These are phyloP conservation scores for Zeuzera pyrina DNA, from an alignment of 2,888 invertebrate genomes.

Conservation along the genomic window DNA sequence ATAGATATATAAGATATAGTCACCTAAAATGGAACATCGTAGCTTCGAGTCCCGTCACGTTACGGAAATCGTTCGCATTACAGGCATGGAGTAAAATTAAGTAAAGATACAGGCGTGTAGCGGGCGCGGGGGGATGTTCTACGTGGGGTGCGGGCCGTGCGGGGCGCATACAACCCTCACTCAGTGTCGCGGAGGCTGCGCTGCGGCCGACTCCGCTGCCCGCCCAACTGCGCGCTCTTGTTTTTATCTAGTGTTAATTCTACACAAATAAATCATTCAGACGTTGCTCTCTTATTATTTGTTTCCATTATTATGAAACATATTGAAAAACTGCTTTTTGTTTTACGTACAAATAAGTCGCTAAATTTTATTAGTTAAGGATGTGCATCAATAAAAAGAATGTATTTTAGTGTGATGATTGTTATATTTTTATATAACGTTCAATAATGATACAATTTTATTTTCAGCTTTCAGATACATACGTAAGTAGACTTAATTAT, in stretches of 20 bases:
- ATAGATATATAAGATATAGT: no score
- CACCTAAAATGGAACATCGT: no score
- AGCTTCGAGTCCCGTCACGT: constrained; percentile 26
- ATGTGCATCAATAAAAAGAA: no score
- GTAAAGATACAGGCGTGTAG: constrained; percentile 46
- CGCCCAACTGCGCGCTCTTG: constrained; percentile 38
- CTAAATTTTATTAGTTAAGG: no score
- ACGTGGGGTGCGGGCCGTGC: constrained; percentile 20
- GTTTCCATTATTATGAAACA: no score
- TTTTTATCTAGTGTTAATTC: constrained; percentile 14
- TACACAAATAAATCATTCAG: constrained; percentile 11
- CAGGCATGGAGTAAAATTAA: constrained; percentile 52
- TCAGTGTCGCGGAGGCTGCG: constrained; percentile 72
- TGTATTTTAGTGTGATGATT: no score
- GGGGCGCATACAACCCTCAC: constrained; percentile 29
- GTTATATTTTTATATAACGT: no score
- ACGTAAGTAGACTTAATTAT: no score
- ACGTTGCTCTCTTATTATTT: constrained; percentile 3
- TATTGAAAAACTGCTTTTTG: no score
- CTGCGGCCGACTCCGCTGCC: constrained; percentile 57
- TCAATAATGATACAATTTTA: no score
- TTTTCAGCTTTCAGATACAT: no score
- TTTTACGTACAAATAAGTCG: no score
- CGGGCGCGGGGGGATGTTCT: constrained; percentile 27
- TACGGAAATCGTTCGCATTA: constrained; percentile 49